phyloP scores from a whole-genome alignment of 2,113 vertebrate genomes.

The Chaetura pelagica region DNA sequence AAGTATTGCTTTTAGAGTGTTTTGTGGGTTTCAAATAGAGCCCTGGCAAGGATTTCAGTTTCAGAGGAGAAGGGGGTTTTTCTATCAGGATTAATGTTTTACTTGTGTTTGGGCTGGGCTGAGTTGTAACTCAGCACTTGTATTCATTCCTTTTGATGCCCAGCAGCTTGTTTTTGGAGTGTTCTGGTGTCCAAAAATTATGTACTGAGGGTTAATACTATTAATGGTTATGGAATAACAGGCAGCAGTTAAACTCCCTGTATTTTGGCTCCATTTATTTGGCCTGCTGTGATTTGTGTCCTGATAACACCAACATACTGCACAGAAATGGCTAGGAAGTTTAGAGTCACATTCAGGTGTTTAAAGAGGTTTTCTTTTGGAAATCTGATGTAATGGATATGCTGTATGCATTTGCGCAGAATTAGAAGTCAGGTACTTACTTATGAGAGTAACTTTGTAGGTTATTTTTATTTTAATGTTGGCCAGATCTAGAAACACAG shows the following conservation, averaged over 20 bases:
- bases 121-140: neutral
- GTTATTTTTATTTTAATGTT: neutral
- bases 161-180: neutral
- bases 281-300: accelerated
- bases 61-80: neutral
- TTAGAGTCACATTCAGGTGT: accelerated
- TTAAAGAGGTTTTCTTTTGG: neutral
- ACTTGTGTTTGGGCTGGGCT: neutral
- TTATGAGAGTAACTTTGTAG: neutral
- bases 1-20: constrained; percentile 14
- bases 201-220: neutral
- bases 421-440: neutral
- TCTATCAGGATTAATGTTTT: neutral
- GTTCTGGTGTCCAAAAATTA: neutral
- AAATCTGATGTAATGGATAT: neutral
- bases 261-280: neutral
- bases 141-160: neutral
- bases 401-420: neutral
- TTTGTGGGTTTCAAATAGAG: neutral
- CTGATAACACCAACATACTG: neutral
- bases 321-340: neutral
- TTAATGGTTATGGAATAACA: neutral
- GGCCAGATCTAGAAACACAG: neutral
- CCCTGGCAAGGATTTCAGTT: neutral
- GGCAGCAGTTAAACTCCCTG: neutral